Conservation (phyloP, 1,140 invertebrate species). For the Eciton burchellii region DNA sequence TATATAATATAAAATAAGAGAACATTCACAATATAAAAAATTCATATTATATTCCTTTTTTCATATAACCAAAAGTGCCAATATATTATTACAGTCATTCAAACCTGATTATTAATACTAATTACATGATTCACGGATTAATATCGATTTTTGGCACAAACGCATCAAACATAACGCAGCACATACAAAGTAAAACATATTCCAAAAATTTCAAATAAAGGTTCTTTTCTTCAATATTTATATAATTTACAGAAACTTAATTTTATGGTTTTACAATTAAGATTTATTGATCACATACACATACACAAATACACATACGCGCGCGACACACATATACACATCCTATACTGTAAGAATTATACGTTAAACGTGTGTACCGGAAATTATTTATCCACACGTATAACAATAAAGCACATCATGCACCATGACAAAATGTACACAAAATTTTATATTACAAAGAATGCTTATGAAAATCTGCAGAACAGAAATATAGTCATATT, state of each 20-base stretch:
- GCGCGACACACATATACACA: too few species aligned
- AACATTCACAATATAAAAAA: not conserved
- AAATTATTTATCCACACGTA: constrained; percentile 30
- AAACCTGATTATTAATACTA: not conserved
- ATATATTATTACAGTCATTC: constrained; percentile 33
- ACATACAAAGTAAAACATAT: not conserved
- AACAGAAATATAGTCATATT: not conserved
- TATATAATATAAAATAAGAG: too few species aligned
- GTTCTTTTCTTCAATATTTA: too few species aligned
- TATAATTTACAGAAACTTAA: too few species aligned
- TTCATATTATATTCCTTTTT: not conserved
- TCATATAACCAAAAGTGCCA: constrained; percentile 13
- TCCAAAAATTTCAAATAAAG: too few species aligned
- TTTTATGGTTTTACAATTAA: too few species aligned
- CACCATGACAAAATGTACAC: not conserved
- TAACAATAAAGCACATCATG: not conserved
- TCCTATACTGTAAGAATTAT: not conserved
- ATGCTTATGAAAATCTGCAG: not conserved
- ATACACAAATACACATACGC: too few species aligned
- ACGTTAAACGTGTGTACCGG: constrained; percentile 31
- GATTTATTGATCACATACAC: too few species aligned
- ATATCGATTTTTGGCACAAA: not conserved
- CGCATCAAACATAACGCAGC: not conserved
- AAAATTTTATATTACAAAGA: not conserved
- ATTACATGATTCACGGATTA: not conserved